A percentile compares a stretch with the other conserved stretches of the same genome.
These are phyloP conservation scores for Tamandua tetradactyla DNA, from an alignment of 2,797 vertebrate genomes.

Conservation along the genomic window DNA sequence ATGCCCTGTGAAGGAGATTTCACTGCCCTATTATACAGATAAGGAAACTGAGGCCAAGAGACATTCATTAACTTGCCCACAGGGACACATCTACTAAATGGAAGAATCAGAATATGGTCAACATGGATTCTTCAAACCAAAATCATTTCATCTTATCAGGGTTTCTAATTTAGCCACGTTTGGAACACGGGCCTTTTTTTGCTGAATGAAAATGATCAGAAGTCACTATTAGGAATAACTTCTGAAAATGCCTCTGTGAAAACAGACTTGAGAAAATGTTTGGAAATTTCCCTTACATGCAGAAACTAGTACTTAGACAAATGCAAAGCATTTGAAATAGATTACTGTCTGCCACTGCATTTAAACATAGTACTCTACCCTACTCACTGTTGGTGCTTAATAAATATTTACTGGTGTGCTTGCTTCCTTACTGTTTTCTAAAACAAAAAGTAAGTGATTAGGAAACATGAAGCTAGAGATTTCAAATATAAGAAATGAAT, in stretches of 20 bases:
- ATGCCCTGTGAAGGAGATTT: background rate
- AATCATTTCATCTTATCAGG: background rate
- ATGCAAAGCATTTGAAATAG: accelerated
- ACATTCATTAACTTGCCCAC: background rate
- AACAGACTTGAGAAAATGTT: background rate
- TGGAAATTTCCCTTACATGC: background rate
- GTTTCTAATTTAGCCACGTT: background rate
- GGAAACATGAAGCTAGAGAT: background rate
- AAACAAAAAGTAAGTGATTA: background rate
- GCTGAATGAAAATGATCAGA: background rate
- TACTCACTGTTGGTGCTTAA: background rate
- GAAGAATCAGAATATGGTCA: background rate
- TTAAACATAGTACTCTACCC: background rate
- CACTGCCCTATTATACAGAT: background rate
- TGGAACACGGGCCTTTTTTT: background rate
- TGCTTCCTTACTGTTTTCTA: background rate
- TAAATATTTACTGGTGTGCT: background rate
- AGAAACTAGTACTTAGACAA: background rate
- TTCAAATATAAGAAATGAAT: background rate
- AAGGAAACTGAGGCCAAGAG: background rate
- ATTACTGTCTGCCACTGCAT: background rate
- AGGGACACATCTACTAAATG: no score
- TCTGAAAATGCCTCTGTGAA: background rate
- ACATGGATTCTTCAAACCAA: background rate
- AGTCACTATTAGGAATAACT: background rate